phyloP scores from a whole-genome alignment of 1,140 invertebrate species.

The Cotesia typhae region DNA sequence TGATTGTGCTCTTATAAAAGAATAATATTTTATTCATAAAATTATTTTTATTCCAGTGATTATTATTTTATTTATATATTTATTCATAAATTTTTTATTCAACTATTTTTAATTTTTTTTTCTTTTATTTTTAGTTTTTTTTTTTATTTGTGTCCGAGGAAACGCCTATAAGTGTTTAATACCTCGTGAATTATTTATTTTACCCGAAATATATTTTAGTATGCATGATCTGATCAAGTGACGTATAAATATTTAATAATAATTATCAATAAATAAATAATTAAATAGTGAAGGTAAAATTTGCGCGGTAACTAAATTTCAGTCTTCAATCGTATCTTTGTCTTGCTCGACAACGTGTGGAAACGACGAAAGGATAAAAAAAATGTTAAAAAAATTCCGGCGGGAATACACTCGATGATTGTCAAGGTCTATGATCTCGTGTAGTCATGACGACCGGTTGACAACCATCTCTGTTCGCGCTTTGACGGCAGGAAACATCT shows the following conservation, averaged over 20 bases:
- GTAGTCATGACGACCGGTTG: constrained; percentile 35
- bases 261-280: background rate
- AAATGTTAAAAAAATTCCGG: background rate
- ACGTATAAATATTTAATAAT: too few species aligned
- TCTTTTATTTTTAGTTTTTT: constrained; percentile 7
- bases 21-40: background rate
- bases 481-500: constrained; percentile 16
- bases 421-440: constrained; percentile 15
- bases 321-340: background rate
- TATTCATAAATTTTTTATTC: background rate
- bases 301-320: constrained; percentile 21
- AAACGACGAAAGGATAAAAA: background rate
- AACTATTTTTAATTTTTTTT: constrained; percentile 8
- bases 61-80: background rate
- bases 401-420: constrained; percentile 18
- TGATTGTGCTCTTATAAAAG: background rate
- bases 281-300: background rate
- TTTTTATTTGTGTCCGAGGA: constrained; percentile 8
- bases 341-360: background rate
- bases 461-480: constrained; percentile 22
- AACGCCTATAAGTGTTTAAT: background rate
- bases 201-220: background rate
- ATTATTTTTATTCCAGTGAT: constrained; percentile 21
- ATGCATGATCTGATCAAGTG: background rate
- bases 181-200: constrained; percentile 10